Evolutionary conservation across 2,888 invertebrate genomes (phyloP).

Genomic region (Lochmaea capreae): DNA sequence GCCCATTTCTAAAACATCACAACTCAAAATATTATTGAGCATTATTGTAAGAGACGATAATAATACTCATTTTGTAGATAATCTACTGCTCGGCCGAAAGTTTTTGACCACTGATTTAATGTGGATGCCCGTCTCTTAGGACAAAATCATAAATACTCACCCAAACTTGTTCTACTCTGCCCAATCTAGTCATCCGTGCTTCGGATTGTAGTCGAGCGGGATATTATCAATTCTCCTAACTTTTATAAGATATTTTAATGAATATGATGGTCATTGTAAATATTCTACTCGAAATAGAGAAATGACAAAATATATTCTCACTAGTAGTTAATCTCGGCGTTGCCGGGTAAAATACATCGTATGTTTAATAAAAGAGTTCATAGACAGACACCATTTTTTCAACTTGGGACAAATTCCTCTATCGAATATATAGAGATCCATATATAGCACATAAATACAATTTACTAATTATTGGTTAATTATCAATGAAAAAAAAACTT

Average conservation of each 20-base stretch:
- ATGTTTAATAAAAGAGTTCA: too few relatives aligned
- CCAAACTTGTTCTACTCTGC: constrained; percentile 56
- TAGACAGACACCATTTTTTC: too few relatives aligned
- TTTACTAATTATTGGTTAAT: too few relatives aligned
- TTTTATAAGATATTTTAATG: neutral
- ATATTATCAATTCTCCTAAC: constrained; percentile 31
- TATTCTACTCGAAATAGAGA: neutral
- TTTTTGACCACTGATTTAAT: constrained; percentile 52
- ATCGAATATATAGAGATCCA: too few relatives aligned
- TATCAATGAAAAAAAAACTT: too few relatives aligned
- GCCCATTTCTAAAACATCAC: constrained; percentile 38
- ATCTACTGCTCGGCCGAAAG: constrained; percentile 46
- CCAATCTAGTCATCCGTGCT: constrained; percentile 54
- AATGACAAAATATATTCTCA: neutral
- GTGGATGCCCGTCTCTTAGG: constrained; percentile 49
- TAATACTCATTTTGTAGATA: constrained; percentile 50
- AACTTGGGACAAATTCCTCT: too few relatives aligned
- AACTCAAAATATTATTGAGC: constrained; percentile 43
- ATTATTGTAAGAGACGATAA: constrained; percentile 47
- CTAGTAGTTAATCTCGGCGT: too few relatives aligned
- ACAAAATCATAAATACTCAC: constrained; percentile 57
- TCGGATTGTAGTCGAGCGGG: constrained; percentile 42
- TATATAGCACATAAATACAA: too few relatives aligned
- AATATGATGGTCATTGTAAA: neutral
- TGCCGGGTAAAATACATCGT: too few relatives aligned